A percentile compares a stretch with the other conserved stretches of the same genome.
Evolutionary conservation across 1,140 invertebrate genomes (phyloP).

Genomic region (Lucilia sericata): DNA sequence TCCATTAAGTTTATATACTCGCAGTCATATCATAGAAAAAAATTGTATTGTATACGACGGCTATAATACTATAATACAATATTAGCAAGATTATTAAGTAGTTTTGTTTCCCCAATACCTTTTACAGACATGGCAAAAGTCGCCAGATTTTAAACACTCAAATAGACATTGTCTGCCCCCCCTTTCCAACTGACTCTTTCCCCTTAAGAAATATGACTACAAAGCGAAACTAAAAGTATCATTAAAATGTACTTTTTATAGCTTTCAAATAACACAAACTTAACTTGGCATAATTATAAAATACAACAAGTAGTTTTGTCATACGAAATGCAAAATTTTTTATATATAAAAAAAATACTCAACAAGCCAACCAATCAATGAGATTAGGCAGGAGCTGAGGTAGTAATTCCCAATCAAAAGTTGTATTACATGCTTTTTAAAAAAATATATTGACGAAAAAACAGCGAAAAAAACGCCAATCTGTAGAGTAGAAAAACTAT

Average conservation of each 20-base stretch:
- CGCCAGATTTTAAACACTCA: neutral
- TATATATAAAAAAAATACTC: neutral
- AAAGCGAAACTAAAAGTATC: neutral
- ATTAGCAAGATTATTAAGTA: neutral
- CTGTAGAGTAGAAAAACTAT: neutral
- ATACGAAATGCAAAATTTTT: neutral
- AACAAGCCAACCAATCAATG: conserved; percentile 19
- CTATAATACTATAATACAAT: neutral
- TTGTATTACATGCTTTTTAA: conserved; percentile 24
- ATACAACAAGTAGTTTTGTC: conserved; percentile 11
- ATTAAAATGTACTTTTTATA: conserved; percentile 12
- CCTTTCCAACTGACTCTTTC: neutral
- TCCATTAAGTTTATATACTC: conserved; percentile 31
- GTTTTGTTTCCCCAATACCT: neutral
- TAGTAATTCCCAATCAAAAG: conserved; percentile 20
- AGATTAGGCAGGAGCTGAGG: neutral
- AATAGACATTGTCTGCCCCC: neutral
- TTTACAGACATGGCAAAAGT: neutral
- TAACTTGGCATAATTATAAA: conserved; percentile 12
- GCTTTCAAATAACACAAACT: conserved; percentile 10
- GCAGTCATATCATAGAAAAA: neutral
- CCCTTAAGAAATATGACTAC: neutral
- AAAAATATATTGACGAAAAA: neutral
- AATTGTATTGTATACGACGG: neutral
- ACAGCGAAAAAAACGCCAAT: neutral